Base-by-base conservation (phyloP, 1,140 invertebrate genomes). In the Drosophila seguyi region DNA sequence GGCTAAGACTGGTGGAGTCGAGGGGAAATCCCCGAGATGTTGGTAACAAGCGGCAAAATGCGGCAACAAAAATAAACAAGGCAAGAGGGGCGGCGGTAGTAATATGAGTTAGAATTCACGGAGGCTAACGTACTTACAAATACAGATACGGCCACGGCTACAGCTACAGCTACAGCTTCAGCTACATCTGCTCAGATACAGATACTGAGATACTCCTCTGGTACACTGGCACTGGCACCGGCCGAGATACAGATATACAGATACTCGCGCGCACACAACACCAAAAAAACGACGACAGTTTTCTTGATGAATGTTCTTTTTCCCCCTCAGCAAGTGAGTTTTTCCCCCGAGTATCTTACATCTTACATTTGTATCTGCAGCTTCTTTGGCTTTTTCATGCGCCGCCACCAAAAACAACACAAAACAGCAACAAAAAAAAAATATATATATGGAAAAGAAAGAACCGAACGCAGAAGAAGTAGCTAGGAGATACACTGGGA, bases 271-370 rank as follows among this genome's bases (percentile, higher is more conserved):
- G 4, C 25, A 27, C 22, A 25, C 22, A 47, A 8, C 22, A 25
- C 44, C 14, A 47, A 47, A 47, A 47, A 87, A 84, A 88, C 77
- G 80, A 90, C 81, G 84, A 88, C 84, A 88, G 81, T 88, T 90
- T 88, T 88, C 85, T 88, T 88, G 84, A 88, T 88, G 84, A 88
- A 88, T 88, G 85, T 88, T 79, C 85, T 78, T 82, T 79, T 48
- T 71, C 62, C 61, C 42, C 34, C 39, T 22, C 39, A 36, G 41
- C 56, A 86, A 87, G 83, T 73, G 79, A 75, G 83, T 86, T 87
- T 85, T 85, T 85, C 68, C 67, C 55, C 48, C 71, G 50, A 75
- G 73, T 66, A 67, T 82, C 67, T 78, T 25, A 75, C 63, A 63
- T 69, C 66, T 69, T 79, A 73, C 60, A 65, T 74, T 75, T 83